These are phyloP conservation scores for western clawed frog (Xenopus tropicalis) DNA, from an alignment of 2,113 vertebrate genomes.

Conservation along the genomic window UCB_Xtro_10.0 CM004443.2:72183001-72183500, in stretches of 20 bases:
- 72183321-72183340: no score
- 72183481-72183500: no score
- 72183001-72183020: slow-evolving; percentile 50
- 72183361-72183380: no score
- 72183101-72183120: slow-evolving; percentile 91
- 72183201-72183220: not conserved
- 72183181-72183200: slow-evolving; percentile 85
- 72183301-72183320: not conserved
- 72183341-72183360: no score
- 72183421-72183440: no score
- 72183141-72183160: slow-evolving; percentile 90
- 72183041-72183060: slow-evolving; percentile 82
- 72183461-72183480: no score
- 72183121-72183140: slow-evolving; percentile 87
- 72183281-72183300: not conserved
- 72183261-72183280: not conserved
- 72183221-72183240: not conserved
- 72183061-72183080: slow-evolving; percentile 77
- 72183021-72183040: slow-evolving; percentile 82
- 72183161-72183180: slow-evolving; percentile 86
- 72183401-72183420: no score
- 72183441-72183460: no score
- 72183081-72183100: slow-evolving; percentile 89
- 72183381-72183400: no score
- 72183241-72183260: not conserved